These are phyloP conservation scores for Metellina segmentata DNA, from an alignment of 2,888 invertebrate genomes.

Conservation along the genomic window DNA sequence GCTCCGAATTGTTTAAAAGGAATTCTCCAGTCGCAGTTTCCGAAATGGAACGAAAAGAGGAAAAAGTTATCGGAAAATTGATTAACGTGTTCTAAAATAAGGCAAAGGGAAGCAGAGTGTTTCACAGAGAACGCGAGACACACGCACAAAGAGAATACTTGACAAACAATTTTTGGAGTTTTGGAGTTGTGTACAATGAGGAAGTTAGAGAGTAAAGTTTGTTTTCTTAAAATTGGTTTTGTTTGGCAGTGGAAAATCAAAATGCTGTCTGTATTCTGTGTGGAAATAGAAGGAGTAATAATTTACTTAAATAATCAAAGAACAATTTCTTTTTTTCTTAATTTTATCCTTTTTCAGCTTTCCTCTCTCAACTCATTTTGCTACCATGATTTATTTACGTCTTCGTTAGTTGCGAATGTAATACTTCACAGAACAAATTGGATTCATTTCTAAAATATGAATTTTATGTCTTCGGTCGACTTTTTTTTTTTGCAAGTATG, in stretches of 20 bases:
- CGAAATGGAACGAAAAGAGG: background rate
- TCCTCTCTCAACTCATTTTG: no score
- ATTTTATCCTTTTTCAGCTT: no score
- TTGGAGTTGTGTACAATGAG: background rate
- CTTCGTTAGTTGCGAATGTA: no score
- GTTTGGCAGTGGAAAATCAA: no score
- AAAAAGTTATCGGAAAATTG: background rate
- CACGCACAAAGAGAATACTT: background rate
- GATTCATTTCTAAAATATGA: background rate
- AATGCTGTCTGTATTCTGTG: no score
- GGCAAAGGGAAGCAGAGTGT: background rate
- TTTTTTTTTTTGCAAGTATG: no score
- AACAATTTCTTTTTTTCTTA: no score
- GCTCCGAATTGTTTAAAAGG: background rate
- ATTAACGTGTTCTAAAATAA: background rate
- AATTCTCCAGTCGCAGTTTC: background rate
- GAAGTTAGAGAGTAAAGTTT: background rate
- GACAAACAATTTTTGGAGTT: background rate
- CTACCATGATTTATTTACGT: no score
- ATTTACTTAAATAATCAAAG: no score
- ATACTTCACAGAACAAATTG: background rate
- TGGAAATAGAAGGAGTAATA: no score
- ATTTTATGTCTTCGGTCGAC: background rate
- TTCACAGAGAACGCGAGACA: no score
- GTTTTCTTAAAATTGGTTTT: background rate